A percentile compares a stretch with the other conserved stretches of the same genome.
These are phyloP conservation scores for Pica pica DNA, from an alignment of 2,113 vertebrate genomes.

Conservation along the genomic window DNA sequence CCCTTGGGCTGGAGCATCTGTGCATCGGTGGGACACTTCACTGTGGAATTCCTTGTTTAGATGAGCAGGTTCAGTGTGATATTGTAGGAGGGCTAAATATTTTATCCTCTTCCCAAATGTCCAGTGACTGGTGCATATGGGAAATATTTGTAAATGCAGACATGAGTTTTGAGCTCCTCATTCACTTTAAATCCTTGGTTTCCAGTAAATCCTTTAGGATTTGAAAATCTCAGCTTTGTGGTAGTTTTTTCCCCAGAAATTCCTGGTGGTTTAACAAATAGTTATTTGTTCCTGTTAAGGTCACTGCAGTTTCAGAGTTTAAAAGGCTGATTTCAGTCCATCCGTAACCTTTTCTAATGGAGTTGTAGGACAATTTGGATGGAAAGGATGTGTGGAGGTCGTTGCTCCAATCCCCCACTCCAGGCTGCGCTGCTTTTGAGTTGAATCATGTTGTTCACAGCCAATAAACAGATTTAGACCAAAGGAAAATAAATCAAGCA, in stretches of 20 bases:
- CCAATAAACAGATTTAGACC: not conserved
- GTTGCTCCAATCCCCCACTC: not conserved
- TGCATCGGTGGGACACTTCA: accelerated
- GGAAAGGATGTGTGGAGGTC: not conserved
- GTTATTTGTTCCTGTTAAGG: not conserved
- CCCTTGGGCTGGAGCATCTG: not conserved
- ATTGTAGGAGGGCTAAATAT: not conserved
- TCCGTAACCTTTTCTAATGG: not conserved
- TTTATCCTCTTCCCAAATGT: not conserved
- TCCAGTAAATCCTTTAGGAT: not conserved
- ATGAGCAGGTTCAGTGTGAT: not conserved
- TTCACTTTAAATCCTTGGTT: not conserved
- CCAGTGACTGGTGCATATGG: not conserved
- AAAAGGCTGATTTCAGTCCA: not conserved
- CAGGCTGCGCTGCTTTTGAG: not conserved
- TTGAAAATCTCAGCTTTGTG: not conserved
- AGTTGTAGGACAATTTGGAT: not conserved
- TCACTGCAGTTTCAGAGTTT: not conserved
- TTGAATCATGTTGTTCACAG: not conserved
- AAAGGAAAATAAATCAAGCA: not conserved
- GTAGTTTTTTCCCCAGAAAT: not conserved
- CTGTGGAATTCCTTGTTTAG: not conserved
- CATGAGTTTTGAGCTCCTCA: not conserved
- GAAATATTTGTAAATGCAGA: not conserved
- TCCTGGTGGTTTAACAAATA: not conserved